A percentile compares a stretch with the other conserved stretches of the same genome.
phyloP scores from a whole-genome alignment of 2,888 invertebrate species.

The Agrotis puta region DNA sequence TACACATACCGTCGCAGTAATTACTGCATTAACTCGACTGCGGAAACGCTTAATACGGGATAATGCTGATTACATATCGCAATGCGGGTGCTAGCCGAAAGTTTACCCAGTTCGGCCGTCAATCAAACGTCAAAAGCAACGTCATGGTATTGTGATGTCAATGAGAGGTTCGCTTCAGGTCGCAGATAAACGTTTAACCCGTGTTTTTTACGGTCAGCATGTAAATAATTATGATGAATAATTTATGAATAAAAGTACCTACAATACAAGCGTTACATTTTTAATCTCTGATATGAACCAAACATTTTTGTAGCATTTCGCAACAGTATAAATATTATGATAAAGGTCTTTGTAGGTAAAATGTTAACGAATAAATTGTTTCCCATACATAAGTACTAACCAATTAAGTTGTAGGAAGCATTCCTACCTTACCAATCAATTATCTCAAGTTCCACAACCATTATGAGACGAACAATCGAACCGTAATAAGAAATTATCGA shows the following conservation, averaged over 20 bases:
- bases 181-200: conserved; percentile 31
- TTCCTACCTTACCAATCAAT: not conserved
- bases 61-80: conserved; percentile 79
- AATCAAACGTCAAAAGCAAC: conserved; percentile 74
- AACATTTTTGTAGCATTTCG: not conserved
- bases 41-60: conserved; percentile 78
- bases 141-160: conserved; percentile 69
- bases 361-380: not conserved
- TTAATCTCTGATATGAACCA: not conserved
- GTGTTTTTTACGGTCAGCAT: conserved; percentile 30
- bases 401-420: not conserved
- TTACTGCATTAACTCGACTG: conserved; percentile 79
- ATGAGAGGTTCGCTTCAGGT: conserved; percentile 44
- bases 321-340: too few species aligned
- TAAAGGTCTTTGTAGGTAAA: too few species aligned
- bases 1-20: conserved; percentile 77
- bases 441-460: conserved; percentile 5
- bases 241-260: not conserved
- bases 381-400: not conserved
- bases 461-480: conserved; percentile 2
- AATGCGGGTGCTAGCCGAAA: conserved; percentile 77
- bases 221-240: conserved; percentile 29
- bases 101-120: conserved; percentile 74
- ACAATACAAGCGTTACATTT: not conserved
- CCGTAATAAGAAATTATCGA: conserved; percentile 53